phyloP scores from a whole-genome alignment of 2,113 vertebrate species.

The Lasiurus borealis region DNA sequence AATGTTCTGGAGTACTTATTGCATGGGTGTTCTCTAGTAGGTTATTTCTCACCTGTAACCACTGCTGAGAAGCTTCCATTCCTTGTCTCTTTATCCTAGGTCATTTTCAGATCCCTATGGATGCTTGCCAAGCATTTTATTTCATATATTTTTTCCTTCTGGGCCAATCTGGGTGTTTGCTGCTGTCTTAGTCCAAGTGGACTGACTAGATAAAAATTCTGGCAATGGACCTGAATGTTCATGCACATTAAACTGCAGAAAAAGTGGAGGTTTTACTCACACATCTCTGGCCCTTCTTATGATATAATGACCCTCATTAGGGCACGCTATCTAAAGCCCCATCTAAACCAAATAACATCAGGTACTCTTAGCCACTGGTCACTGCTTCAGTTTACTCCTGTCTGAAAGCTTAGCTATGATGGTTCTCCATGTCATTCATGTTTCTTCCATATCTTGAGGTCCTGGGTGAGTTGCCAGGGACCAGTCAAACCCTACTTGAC shows the following conservation, averaged over 20 bases:
- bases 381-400: neutral
- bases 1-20: slow-evolving; percentile 1
- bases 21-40: neutral
- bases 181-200: neutral
- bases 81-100: slow-evolving; percentile 56
- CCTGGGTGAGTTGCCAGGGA: neutral
- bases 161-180: neutral
- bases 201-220: neutral
- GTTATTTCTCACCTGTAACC: neutral
- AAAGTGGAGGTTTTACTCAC: slow-evolving; percentile 60
- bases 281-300: neutral
- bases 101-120: slow-evolving; percentile 54
- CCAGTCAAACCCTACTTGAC: neutral
- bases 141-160: neutral
- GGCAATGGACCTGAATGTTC: neutral
- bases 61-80: neutral
- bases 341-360: slow-evolving; percentile 46
- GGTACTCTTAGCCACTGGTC: neutral
- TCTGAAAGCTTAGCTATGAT: slow-evolving; percentile 8
- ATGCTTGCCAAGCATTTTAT: neutral
- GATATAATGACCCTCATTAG: slow-evolving; percentile 79
- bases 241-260: too few relatives aligned
- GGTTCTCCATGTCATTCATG: neutral
- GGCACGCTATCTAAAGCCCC: slow-evolving; percentile 74
- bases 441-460: neutral